Evolutionary conservation across 2,888 invertebrate species (phyloP).

Genomic region (Ectemnius cavifrons): DNA sequence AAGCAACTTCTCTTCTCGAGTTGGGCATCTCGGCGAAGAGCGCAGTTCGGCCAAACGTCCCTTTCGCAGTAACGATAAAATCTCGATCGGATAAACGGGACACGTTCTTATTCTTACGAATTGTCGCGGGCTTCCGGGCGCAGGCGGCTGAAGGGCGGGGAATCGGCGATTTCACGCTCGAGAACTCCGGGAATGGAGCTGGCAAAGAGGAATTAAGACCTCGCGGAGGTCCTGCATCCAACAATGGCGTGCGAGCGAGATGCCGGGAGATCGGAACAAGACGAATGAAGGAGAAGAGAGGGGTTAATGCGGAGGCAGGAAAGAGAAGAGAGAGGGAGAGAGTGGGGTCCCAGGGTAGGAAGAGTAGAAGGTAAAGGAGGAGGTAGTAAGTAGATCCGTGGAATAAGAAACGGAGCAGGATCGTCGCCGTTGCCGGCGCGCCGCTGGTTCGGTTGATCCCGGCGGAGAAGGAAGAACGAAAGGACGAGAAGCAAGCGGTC

Average conservation of each 20-base stretch:
- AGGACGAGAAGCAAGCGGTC: slow-evolving; percentile 30
- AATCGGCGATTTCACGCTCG: slow-evolving; percentile 62
- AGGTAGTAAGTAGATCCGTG: slow-evolving; percentile 7
- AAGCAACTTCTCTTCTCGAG: too few species aligned
- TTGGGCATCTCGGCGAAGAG: too few species aligned
- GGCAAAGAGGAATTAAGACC: slow-evolving; percentile 63
- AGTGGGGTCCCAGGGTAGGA: slow-evolving; percentile 5
- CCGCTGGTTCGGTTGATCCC: slow-evolving; percentile 16
- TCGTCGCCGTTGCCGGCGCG: slow-evolving; percentile 1
- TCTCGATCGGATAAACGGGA: slow-evolving; percentile 65
- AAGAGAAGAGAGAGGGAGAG: not conserved
- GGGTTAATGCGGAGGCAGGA: not conserved
- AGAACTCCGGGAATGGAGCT: slow-evolving; percentile 60
- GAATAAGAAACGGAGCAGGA: slow-evolving; percentile 38
- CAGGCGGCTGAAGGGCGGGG: slow-evolving; percentile 26
- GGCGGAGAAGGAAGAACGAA: slow-evolving; percentile 22
- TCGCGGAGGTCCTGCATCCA: slow-evolving; percentile 55
- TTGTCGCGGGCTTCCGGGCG: slow-evolving; percentile 55
- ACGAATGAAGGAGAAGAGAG: slow-evolving; percentile 31
- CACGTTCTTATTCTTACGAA: slow-evolving; percentile 63
- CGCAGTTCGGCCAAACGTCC: too few species aligned
- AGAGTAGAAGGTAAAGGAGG: slow-evolving; percentile 4
- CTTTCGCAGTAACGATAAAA: slow-evolving; percentile 61
- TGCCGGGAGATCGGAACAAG: slow-evolving; percentile 29
- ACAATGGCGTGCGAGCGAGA: slow-evolving; percentile 41